Conservation (phyloP, 2,113 vertebrate species). For the Brachirus orientalis region DNA sequence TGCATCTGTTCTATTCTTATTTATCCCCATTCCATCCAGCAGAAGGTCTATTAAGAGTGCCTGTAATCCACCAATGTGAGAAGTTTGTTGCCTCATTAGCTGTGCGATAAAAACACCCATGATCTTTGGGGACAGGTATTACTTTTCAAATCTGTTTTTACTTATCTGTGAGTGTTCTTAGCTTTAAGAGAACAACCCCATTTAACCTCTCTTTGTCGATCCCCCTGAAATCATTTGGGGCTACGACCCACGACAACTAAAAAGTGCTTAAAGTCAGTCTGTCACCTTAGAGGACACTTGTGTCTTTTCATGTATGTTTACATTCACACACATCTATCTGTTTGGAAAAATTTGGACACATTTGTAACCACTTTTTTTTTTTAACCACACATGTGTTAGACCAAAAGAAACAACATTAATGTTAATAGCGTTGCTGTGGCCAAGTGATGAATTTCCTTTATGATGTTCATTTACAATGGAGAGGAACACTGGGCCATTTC, state of each 20-base stretch:
- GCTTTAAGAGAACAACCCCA: constrained; percentile 23
- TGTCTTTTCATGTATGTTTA: background rate
- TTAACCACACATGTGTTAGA: too few species aligned
- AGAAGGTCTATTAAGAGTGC: constrained; percentile 17
- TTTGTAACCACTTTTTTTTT: too few species aligned
- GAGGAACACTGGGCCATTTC: constrained; percentile 46
- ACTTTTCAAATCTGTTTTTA: constrained; percentile 34
- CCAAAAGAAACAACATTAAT: constrained; percentile 53
- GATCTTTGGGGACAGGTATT: constrained; percentile 9
- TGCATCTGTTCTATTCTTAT: background rate
- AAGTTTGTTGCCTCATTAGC: constrained; percentile 41
- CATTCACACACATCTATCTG: constrained; percentile 19
- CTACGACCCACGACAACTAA: background rate
- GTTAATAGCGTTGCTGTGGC: constrained; percentile 38
- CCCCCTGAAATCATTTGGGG: background rate
- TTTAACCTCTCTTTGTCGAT: constrained; percentile 13
- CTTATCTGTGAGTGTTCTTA: too few species aligned
- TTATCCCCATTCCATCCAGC: background rate
- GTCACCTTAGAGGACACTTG: background rate
- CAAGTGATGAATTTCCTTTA: constrained; percentile 57
- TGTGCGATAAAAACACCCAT: constrained; percentile 31
- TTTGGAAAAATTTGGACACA: too few species aligned
- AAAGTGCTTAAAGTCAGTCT: constrained; percentile 3
- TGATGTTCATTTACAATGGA: constrained; percentile 57
- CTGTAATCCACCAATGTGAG: constrained; percentile 20